Evolutionary conservation across 2,797 vertebrate species (phyloP).

Genomic region (Champsocephalus esox): DNA sequence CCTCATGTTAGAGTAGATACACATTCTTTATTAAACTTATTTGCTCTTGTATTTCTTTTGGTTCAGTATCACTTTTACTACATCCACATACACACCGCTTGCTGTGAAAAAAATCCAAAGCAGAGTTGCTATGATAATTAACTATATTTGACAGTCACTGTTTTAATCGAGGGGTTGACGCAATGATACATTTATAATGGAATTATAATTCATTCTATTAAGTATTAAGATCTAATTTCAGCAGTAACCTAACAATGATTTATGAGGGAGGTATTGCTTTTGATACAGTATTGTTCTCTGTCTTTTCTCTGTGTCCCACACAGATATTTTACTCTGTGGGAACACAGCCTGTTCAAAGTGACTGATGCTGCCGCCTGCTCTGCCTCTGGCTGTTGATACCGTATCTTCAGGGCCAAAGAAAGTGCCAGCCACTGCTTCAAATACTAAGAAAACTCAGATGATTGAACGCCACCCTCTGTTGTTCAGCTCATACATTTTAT

Average conservation of each 20-base stretch:
- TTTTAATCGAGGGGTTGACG: not conserved
- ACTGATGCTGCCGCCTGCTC: conserved; percentile 50
- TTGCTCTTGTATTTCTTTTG: not conserved
- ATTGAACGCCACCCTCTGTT: conserved; percentile 51
- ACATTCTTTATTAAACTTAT: not conserved
- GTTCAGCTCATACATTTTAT: conserved; percentile 45
- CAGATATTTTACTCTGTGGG: conserved; percentile 9
- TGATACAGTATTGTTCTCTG: not conserved
- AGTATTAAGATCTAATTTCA: not conserved
- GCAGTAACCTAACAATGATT: not conserved
- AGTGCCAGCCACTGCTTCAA: conserved; percentile 20
- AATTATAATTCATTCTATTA: not conserved
- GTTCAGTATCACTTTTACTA: not conserved
- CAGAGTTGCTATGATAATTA: not conserved
- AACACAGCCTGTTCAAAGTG: conserved; percentile 41
- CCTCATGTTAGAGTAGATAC: not conserved
- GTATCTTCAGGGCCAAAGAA: conserved; percentile 44
- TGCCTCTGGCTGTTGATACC: conserved; percentile 48
- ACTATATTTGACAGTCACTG: not conserved
- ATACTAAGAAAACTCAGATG: conserved; percentile 42
- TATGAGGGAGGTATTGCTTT: not conserved
- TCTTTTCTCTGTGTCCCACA: conserved; percentile 7
- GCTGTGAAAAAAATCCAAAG: not conserved
- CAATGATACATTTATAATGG: not conserved
- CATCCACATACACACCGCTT: not conserved